Percentiles rank a stretch among this genome's conserved stretches.
Evolutionary conservation across 2,888 invertebrate genomes (phyloP).

Genomic region (Conus canariensis): DNA sequence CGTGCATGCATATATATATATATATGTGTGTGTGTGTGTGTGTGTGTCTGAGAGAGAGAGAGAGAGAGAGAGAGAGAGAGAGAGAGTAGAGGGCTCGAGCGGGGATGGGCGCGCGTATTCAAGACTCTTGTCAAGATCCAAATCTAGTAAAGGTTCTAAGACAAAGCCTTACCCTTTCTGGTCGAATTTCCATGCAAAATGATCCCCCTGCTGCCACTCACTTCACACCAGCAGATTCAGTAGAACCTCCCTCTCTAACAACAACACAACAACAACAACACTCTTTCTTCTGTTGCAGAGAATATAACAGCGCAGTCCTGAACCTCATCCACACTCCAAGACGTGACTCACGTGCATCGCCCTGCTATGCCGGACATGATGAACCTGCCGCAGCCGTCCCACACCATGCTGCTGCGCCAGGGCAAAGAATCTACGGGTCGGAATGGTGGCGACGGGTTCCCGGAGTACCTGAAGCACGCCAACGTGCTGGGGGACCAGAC

Average conservation of each 20-base stretch:
- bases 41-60: not conserved
- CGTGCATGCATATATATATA: not conserved
- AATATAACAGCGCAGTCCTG: too few relatives aligned
- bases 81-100: too few relatives aligned
- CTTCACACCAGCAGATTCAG: too few relatives aligned
- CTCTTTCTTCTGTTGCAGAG: not conserved
- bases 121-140: too few relatives aligned
- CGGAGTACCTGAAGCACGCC: slow-evolving; percentile 34
- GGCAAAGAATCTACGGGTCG: slow-evolving; percentile 16
- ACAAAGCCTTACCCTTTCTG: too few relatives aligned
- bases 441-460: not conserved
- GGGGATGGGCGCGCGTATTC: too few relatives aligned
- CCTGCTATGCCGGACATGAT: slow-evolving; percentile 23
- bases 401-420: not conserved
- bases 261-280: too few relatives aligned
- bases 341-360: not conserved
- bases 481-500: not conserved
- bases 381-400: slow-evolving; percentile 22
- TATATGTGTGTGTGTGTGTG: not conserved
- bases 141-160: too few relatives aligned
- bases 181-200: too few relatives aligned
- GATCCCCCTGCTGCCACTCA: too few relatives aligned
- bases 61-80: too few relatives aligned
- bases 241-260: too few relatives aligned
- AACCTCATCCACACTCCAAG: not conserved